Evolutionary conservation across 2,113 vertebrate genomes (phyloP).

Genomic region (Hoplias malabaricus): DNA sequence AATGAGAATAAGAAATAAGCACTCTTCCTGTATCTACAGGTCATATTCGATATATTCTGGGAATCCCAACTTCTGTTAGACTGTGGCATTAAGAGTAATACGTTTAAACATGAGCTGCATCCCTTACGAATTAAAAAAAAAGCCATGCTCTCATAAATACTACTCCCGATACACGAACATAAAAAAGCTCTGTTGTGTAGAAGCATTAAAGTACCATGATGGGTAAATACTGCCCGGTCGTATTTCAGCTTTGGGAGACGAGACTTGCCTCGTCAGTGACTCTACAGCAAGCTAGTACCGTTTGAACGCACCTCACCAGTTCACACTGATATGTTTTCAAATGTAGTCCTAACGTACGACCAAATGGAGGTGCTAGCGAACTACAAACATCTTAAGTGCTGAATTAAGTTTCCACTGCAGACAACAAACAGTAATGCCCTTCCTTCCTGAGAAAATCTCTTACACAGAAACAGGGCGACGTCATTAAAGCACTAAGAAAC

Average conservation of each 20-base stretch:
- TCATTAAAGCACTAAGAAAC: slow-evolving; percentile 10
- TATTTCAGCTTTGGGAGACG: neutral
- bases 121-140: neutral
- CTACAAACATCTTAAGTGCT: slow-evolving; percentile 9
- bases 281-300: neutral
- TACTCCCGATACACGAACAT: neutral
- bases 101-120: neutral
- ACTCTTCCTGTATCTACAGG: slow-evolving; percentile 5
- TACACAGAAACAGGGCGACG: slow-evolving; percentile 35
- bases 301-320: neutral
- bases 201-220: slow-evolving; percentile 8
- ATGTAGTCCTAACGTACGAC: slow-evolving; percentile 9
- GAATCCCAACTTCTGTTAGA: neutral
- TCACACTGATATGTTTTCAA: neutral
- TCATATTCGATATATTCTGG: slow-evolving; percentile 11
- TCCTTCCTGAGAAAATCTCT: slow-evolving; percentile 37
- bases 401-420: neutral
- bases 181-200: neutral
- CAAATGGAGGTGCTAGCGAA: slow-evolving; percentile 6
- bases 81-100: neutral
- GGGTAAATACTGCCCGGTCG: neutral
- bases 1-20: neutral
- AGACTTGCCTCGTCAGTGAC: neutral
- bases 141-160: neutral
- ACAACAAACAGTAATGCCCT: slow-evolving; percentile 32